Evolutionary conservation across 2,888 invertebrate genomes (phyloP), one percentile per base, ranked within the genome.

Genomic region (Brenthis hecate): DNA sequence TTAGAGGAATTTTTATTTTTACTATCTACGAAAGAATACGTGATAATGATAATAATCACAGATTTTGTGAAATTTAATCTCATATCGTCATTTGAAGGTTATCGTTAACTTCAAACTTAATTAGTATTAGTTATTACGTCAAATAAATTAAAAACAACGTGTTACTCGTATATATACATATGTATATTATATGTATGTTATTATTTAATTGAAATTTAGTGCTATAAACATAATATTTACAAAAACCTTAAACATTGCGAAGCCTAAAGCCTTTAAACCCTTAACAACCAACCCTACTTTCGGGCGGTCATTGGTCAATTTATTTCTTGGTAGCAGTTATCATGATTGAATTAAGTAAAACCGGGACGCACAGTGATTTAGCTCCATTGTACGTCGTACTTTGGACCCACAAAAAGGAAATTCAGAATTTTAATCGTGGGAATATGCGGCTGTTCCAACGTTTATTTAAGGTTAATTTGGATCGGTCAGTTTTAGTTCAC

Each of bases 281-380:
- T 74, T 75, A 63, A 50, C n/a, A 53, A 75, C 1, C 79, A 85
- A 56, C 87, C 88, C 85, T 87, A 14, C 32, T 73, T 80, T 76
- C 77, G 83, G 85, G 85, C 85, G 86, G 88, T 85, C 90, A 87
- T 87, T 86, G 92, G 91, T 91, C 91, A 91, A 92, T 92, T 89
- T 89, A 91, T 90, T 91, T 91, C 85, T 91, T 88, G 85, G 82
- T 83, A 86, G 86, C 91, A 88, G 92, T 91, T 92, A 93, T 92
- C 92, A 86, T 88, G 91, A 93, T 92, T 92, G 91, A 92, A 93
- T 93, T 91, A 92, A 89, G 86, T 85, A 85, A 85, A 81, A 77
- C 77, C 75, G 81, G 79, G 81, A 81, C 81, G 86, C 85, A 81
- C 81, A 81, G 83, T 88, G 88, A 90, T 89, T 89, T 88, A 89